Base-by-base conservation (phyloP, 2,113 vertebrate genomes). In the Panthera uncia region DNA sequence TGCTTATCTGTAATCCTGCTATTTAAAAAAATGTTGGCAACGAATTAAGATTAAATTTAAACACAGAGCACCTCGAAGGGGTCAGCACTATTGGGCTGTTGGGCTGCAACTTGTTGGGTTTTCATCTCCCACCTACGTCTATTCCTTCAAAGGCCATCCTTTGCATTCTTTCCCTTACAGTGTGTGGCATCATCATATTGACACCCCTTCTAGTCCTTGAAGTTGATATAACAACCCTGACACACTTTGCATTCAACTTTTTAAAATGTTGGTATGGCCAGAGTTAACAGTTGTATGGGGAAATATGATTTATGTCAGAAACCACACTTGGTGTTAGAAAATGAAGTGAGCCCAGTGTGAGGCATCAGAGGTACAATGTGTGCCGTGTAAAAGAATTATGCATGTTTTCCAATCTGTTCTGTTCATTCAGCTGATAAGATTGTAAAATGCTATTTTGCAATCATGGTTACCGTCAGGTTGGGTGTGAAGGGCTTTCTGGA, bases 401-500 rank as follows among this genome's bases (percentile, higher is more conserved):
- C 15, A 0, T 4, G 57, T 33, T 27, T 80, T 78, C 48, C 82
- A 85, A 86, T 96, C 41, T 1, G 29, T n/a, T 91, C 61, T 76
- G 90, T 19, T 81, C 29, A 3, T 65, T 41, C 61, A 13, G n/a
- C 15, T 45, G 96, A 82, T 66, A 63, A 95, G 91, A 93, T 68
- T 83, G 55, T 86, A 93, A 97, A 94, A 63, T 55, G 50, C 33
- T 89, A 9, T 57, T 91, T 83, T 80, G 48, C 82, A 45, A 52
- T 96, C 81, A 2, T 33, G 41, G 31, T 81, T 86, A 48, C 5
- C 71, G 41, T 83, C 50, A 86, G 61, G 45, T 18, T 38, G 16
- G 73, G 25, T 89, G 69, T 45, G 93, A 94, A 97, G 69, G n/a
- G 33, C 61, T 91, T 91, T 96, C 52, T 97, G 50, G 91, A 96